Evolutionary conservation across 1,140 invertebrate species (phyloP).

Genomic region (Drosophila miranda): DNA sequence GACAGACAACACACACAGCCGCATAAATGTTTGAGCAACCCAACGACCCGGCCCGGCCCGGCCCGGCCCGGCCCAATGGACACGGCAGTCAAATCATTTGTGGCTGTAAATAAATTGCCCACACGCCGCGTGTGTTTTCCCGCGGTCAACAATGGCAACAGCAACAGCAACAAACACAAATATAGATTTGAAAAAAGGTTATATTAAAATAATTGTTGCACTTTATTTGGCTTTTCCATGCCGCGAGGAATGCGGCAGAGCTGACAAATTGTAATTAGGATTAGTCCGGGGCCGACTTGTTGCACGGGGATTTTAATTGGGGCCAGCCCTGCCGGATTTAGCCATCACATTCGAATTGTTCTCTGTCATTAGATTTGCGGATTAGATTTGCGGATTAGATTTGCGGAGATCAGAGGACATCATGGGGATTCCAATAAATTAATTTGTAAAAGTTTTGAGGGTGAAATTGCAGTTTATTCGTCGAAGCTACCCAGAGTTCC

Average conservation of each 20-base stretch:
- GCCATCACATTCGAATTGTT: constrained; percentile 34
- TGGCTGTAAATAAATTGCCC: constrained; percentile 63
- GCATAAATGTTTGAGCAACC: constrained; percentile 60
- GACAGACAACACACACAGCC: constrained; percentile 24
- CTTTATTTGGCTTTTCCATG: constrained; percentile 59
- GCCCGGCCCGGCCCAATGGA: constrained; percentile 8
- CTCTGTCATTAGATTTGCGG: constrained; percentile 36
- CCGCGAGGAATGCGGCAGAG: constrained; percentile 34
- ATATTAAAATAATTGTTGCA: constrained; percentile 66
- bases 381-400: not conserved
- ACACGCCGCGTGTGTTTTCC: constrained; percentile 57
- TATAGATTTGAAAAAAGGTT: constrained; percentile 32
- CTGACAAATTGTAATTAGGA: constrained; percentile 71
- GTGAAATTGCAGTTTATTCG: constrained; percentile 40
- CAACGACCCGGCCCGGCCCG: too few species aligned
- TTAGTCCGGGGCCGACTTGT: constrained; percentile 50
- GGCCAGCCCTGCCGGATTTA: constrained; percentile 49
- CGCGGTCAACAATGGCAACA: constrained; percentile 41
- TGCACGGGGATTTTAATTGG: constrained; percentile 58
- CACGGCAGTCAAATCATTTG: constrained; percentile 1
- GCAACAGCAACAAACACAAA: constrained; percentile 26
- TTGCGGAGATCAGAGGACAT: too few species aligned
- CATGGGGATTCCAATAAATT: not conserved
- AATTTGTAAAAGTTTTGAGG: too few species aligned
- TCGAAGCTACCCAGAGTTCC: constrained; percentile 4